Evolutionary conservation across 2,113 vertebrate genomes (phyloP).

Genomic region (Antechinus flavipes): DNA sequence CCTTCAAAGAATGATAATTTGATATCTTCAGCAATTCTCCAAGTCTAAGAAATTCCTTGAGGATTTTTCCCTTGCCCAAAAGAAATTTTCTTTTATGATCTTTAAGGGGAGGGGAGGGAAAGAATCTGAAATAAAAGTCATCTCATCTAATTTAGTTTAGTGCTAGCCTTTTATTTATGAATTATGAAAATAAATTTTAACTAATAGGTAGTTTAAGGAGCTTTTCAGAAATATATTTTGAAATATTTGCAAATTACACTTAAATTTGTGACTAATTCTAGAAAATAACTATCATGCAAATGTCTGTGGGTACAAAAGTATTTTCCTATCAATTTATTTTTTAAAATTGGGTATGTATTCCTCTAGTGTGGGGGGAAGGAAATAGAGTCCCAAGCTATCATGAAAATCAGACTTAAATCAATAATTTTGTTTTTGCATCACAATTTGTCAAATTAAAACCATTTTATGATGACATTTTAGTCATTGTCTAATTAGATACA

Average conservation of each 20-base stretch:
- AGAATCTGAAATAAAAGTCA: neutral
- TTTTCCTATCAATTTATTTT: slow-evolving; percentile 35
- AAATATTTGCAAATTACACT: slow-evolving; percentile 38
- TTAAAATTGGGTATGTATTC: slow-evolving; percentile 11
- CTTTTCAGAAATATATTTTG: slow-evolving; percentile 14
- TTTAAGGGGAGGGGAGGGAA: neutral
- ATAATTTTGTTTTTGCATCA: neutral
- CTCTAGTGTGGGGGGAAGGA: neutral
- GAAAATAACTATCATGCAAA: slow-evolving; percentile 44
- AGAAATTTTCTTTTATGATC: slow-evolving; percentile 33
- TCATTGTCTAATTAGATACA: neutral
- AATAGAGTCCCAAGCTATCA: neutral
- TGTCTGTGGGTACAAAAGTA: neutral
- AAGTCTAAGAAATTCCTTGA: neutral
- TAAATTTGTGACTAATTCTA: neutral
- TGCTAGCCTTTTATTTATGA: slow-evolving; percentile 40
- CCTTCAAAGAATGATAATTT: neutral
- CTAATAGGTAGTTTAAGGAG: slow-evolving; percentile 9
- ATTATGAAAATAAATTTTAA: slow-evolving; percentile 41
- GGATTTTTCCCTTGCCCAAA: slow-evolving; percentile 26
- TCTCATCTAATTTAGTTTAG: slow-evolving; percentile 33
- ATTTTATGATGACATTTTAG: neutral
- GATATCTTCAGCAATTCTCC: neutral
- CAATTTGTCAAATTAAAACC: slow-evolving; percentile 20
- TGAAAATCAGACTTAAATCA: slow-evolving; percentile 32